Base-by-base conservation (phyloP, 1,140 invertebrate genomes). In the Zelostemma sp. region DNA sequence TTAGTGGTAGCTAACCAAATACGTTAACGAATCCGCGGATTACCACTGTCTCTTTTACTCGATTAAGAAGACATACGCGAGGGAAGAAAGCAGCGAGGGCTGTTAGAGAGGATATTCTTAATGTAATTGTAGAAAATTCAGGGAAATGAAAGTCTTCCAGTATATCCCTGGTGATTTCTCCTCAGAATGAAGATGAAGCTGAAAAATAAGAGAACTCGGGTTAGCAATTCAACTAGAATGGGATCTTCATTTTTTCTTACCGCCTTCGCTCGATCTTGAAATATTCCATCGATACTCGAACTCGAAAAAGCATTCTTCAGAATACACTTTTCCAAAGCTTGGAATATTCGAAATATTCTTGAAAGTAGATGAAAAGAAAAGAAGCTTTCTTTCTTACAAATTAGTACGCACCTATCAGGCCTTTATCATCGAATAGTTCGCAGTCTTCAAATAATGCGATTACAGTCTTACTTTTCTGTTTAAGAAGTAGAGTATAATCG, bases 121-220 rank as follows among this genome's bases (percentile, higher is more conserved):
- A 63, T 63, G 66, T 69, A 64, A 69, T 69, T 64, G 60, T 56
- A 56, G 60, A 63, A 63, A 69, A 69, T 69, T 63, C 56, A 64
- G 56, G 60, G 50, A 56, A 69, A 69, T 63, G 60, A 46, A 63
- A 68, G 65, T 61, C 72, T 65, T 48, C 45, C 43, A 48, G 60
- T 69, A 70, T 71, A 73, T 70, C 68, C 63, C 17, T 17, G 68
- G 61, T 64, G 71, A 74, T 68, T 73, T 69, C 64, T 70, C 57
- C 50, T 49, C 54, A 58, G 63, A 61, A 63, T 56, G 63, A 62
- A 66, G 46, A 63, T 47, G 55, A 57, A 55, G 65, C 43, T 51
- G 56, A 69, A 47, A 59, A 68, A 40, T 18, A 63, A 60, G 40
- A 55, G 49, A 59, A 56, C 51, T 68, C 45, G 40, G 45, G 40